Evolutionary conservation across 2,113 vertebrate genomes (phyloP).

Genomic region (Mohoua ochrocephala): DNA sequence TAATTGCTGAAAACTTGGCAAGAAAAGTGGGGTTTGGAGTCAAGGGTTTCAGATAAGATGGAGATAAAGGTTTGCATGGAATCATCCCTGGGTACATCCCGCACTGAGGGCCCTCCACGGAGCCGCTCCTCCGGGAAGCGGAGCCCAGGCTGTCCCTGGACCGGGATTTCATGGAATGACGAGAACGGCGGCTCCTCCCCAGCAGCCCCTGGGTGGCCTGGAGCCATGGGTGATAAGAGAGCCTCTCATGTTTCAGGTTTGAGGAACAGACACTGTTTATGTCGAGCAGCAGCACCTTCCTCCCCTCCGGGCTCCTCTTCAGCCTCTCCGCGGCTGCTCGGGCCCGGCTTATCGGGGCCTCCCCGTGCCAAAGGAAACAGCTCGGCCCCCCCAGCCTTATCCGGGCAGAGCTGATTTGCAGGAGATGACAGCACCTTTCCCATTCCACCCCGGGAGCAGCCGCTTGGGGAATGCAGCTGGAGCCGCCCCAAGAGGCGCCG

Average conservation of each 20-base stretch:
- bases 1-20: slow-evolving; percentile 49
- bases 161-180: background rate
- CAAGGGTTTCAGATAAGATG: background rate
- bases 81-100: background rate
- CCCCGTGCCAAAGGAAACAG: background rate
- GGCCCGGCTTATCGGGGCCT: background rate
- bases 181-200: background rate
- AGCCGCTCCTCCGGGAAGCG: background rate
- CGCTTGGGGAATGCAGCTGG: background rate
- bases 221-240: background rate
- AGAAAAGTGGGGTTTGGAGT: background rate
- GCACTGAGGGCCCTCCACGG: rapidly evolving
- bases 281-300: background rate
- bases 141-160: background rate
- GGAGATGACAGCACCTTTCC: slow-evolving; percentile 42
- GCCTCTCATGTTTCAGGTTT: background rate
- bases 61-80: background rate
- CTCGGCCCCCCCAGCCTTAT: background rate
- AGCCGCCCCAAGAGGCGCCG: background rate
- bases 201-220: background rate
- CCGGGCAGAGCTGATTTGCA: background rate
- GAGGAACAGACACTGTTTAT: background rate
- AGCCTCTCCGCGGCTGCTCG: background rate
- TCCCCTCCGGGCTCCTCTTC: background rate
- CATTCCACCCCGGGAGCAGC: background rate